A percentile compares a stretch with the other conserved stretches of the same genome.
phyloP scores from a whole-genome alignment of 2,888 invertebrate species.

The Orchesellides sinensis region DNA sequence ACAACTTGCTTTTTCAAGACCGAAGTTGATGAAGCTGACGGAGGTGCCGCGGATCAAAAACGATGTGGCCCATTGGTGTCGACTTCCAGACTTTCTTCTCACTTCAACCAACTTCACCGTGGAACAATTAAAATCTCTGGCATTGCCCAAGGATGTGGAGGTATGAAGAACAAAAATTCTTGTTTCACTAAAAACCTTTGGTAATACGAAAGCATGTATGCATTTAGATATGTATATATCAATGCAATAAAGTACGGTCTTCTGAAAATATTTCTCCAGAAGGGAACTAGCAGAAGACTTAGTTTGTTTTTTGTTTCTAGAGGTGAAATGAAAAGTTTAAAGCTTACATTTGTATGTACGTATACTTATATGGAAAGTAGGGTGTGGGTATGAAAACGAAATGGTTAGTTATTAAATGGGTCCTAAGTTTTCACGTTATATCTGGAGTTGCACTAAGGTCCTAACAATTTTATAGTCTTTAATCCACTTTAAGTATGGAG shows the following conservation, averaged over 20 bases:
- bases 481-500: slow-evolving; percentile 60
- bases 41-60: slow-evolving; percentile 46
- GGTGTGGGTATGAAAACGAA: neutral
- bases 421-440: slow-evolving; percentile 10
- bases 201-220: no score
- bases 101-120: slow-evolving; percentile 72
- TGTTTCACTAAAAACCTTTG: neutral
- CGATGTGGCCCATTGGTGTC: slow-evolving; percentile 87
- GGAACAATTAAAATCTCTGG: slow-evolving; percentile 73
- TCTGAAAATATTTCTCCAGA: no score
- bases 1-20: slow-evolving; percentile 14
- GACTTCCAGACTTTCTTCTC: slow-evolving; percentile 70
- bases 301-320: neutral
- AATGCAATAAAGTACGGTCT: no score
- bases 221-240: no score
- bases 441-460: neutral
- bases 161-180: neutral
- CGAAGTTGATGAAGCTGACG: slow-evolving; percentile 49
- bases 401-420: slow-evolving; percentile 7
- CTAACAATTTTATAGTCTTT: slow-evolving; percentile 35
- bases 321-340: neutral
- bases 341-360: neutral
- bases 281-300: neutral
- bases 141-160: slow-evolving; percentile 51
- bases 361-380: no score